Evolutionary conservation across 2,888 invertebrate genomes (phyloP), one percentile per base, ranked within the genome.

Genomic region (Pachymerium ferrugineum): DNA sequence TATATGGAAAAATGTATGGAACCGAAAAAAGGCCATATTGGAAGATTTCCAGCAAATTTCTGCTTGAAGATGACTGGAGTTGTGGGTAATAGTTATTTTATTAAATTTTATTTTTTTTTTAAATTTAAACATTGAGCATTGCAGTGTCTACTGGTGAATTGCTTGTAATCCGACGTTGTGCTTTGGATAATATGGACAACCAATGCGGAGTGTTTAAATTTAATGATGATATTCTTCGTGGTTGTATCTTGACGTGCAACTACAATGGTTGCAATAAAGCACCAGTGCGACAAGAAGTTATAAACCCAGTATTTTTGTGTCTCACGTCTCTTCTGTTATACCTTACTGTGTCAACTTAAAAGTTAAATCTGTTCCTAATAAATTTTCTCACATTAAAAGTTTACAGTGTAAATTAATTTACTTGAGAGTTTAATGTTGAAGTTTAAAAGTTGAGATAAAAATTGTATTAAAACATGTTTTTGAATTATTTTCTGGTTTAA

Each of bases 41-140:
- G 86, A 4, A 79, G 81, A 70, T 86, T 86, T 78, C 85, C 85
- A 0, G 86, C 86, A 35, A 83, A 84, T 77, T 86, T 83, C 78
- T 86, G 86, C 78, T 83, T 85, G 73, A 86, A 86, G 80, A 82
- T 86, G 67, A 84, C 82, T 73, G 86, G 86, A 25, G 81, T 77
- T 38, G 83, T 83, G 77, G 80, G 85, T 85, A 79, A 81, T 81
- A 77, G 68, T 1, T 22, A 12, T n/a, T 10, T 16, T n/a, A 70
- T 54, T 54, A 19, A 16, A 8, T 54, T 6, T 14, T n/a, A 54
- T 16, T 54, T n/a, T 35, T 74, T 74, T 33, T 74, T 30, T 31
- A 74, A 31, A 74, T 74, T 25, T 74, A 74, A 30, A 73, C 19
- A 73, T 1, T 35, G 31, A 74, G 31, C 35, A n/a, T 70, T 12